phyloP scores from a whole-genome alignment of 2,888 invertebrate species.

The Formica aserva region DNA sequence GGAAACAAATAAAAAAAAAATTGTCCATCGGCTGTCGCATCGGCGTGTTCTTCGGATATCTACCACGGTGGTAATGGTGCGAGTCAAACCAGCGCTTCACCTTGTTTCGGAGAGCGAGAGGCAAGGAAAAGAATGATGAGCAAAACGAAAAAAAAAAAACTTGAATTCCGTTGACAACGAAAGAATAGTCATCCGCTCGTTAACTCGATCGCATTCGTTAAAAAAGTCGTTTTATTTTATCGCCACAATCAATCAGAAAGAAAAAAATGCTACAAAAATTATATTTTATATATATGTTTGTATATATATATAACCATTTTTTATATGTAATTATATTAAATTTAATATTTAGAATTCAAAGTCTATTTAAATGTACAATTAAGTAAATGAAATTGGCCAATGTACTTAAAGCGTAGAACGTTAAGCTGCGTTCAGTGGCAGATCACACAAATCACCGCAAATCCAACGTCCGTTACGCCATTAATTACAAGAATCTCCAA shows the following conservation, averaged over 20 bases:
- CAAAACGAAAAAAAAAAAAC: conserved; percentile 65
- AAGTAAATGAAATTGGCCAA: conserved; percentile 3
- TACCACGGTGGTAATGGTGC: conserved; percentile 66
- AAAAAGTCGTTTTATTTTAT: conserved; percentile 18
- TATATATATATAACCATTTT: neutral
- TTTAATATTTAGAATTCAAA: neutral
- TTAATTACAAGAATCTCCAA: conserved; percentile 46
- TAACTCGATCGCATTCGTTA: conserved; percentile 8
- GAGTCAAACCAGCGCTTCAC: conserved; percentile 71
- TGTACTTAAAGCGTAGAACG: conserved; percentile 4
- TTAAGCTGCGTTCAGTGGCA: conserved; percentile 14
- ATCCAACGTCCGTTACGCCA: conserved; percentile 41
- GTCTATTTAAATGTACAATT: neutral
- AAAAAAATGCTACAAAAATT: neutral
- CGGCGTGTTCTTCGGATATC: conserved; percentile 61
- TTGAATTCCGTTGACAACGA: conserved; percentile 64
- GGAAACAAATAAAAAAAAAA: conserved; percentile 71
- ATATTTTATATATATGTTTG: neutral
- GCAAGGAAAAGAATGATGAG: conserved; percentile 57
- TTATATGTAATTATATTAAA: neutral
- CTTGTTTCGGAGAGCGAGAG: conserved; percentile 49
- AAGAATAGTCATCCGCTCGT: conserved; percentile 63
- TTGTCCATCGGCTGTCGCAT: conserved; percentile 48
- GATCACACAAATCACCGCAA: conserved; percentile 48
- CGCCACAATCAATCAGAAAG: neutral